phyloP scores from a whole-genome alignment of 2,113 vertebrate genomes.

The Cathartes aura region DNA sequence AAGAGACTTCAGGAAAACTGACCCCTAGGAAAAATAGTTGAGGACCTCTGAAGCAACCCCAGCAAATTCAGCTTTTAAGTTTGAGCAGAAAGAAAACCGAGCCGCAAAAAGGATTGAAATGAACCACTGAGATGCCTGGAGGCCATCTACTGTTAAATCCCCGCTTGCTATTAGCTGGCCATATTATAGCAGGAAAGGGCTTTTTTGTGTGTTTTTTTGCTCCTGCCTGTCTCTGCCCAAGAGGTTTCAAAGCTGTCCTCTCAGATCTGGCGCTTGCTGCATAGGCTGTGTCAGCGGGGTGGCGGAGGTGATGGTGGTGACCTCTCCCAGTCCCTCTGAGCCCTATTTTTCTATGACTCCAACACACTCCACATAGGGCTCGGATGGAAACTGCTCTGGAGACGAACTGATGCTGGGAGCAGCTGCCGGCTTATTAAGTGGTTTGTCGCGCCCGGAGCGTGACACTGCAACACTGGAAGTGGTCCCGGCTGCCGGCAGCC shows the following conservation, averaged over 20 bases:
- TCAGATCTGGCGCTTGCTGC: neutral
- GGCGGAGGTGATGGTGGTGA: neutral
- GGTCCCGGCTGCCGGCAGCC: rapidly evolving
- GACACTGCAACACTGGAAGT: rapidly evolving
- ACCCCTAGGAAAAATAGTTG: neutral
- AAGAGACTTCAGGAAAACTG: neutral
- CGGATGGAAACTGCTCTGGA: neutral
- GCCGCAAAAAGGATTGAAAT: neutral
- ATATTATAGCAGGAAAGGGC: neutral
- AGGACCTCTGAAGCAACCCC: neutral
- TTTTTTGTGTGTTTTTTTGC: neutral
- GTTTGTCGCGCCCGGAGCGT: rapidly evolving
- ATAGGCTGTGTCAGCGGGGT: rapidly evolving
- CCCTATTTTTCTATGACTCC: neutral
- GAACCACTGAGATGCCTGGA: neutral
- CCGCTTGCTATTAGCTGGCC: neutral
- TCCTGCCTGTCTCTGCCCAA: neutral
- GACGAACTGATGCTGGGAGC: neutral
- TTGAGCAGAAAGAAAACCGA: neutral
- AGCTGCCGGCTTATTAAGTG: neutral
- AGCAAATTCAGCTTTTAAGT: neutral
- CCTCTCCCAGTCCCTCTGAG: neutral
- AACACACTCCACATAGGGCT: neutral
- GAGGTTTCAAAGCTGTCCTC: neutral
- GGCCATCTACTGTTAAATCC: neutral